These are phyloP conservation scores for Butastur rufipennis DNA, from an alignment of 2,113 vertebrate genomes.

Conservation along the genomic window DNA sequence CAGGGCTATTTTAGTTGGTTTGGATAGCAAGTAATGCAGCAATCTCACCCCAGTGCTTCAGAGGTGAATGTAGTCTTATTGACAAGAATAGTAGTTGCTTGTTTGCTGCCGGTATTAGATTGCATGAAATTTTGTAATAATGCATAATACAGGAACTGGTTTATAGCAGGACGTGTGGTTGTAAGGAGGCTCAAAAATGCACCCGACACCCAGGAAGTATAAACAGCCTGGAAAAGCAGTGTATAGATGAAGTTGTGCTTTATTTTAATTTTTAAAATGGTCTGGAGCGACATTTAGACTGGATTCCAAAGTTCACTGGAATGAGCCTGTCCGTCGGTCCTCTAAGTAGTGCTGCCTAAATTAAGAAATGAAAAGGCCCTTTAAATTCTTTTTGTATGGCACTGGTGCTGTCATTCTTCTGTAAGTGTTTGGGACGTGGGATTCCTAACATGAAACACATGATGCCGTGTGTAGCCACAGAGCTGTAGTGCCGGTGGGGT, in stretches of 20 bases:
- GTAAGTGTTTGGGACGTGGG: neutral
- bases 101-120: neutral
- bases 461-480: rapidly evolving
- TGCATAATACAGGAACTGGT: neutral
- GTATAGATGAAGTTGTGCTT: neutral
- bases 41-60: neutral
- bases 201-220: neutral
- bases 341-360: neutral
- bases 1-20: neutral
- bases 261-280: neutral
- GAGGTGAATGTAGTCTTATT: neutral
- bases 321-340: neutral
- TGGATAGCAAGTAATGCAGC: neutral
- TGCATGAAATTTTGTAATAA: neutral
- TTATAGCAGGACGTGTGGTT: neutral
- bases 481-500: neutral
- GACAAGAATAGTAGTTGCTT: neutral
- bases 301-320: neutral
- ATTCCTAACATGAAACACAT: rapidly evolving
- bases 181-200: neutral
- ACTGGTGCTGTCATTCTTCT: neutral
- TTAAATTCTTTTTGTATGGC: neutral
- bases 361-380: neutral
- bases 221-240: neutral
- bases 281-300: neutral